Base-by-base conservation (phyloP, 2,113 vertebrate species). In the Sturnira hondurensis region DNA sequence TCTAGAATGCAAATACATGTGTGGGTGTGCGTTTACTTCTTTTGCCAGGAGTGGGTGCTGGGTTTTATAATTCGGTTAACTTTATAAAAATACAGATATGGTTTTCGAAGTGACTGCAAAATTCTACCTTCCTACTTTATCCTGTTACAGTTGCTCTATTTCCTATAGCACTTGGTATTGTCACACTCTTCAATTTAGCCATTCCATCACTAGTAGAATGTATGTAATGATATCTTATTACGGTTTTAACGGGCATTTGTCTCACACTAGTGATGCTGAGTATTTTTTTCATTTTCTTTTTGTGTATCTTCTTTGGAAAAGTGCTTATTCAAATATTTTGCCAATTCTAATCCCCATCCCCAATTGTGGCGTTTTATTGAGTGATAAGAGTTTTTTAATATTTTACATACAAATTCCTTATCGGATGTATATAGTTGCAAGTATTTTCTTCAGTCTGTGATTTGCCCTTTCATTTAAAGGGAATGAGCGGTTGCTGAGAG, bases 391-490 rank as follows among this genome's bases (percentile, higher is more conserved):
- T 67, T 83, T 33, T 56, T 86, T 77, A 12, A 41, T 77, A 71
- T 70, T 89, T 81, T 81, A 45, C 70, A 41, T 82, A 81, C 3
- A 81, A 86, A 36, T 63, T 3, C 43, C 86, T 95, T 65, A 41
- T 70, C 15, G 63, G 28, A 81, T 41, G 45, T 11, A 33, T 38
- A 93, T 65, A 19, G 47, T 80, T 61, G 19, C 20, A 92, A 68
- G 82, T 73, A 70, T 58, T 74, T 84, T 84, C 70, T 88, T 80
- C 19, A 28, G 26, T 67, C 43, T 13, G 52, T 85, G 38, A 45
- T 43, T 83, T 94, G 5, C 47, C 22, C 52, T 95, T 92, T 89
- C 43, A 70, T 41, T 92, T 81, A 91, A 91, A 93, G 26, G 36
- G 71, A 33, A 77, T 70, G 13, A 86, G 33, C 86, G 71, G 14